Evolutionary conservation across 2,113 vertebrate genomes (phyloP), one percentile per base, ranked within the genome.

Genomic region (Steatornis caripensis): DNA sequence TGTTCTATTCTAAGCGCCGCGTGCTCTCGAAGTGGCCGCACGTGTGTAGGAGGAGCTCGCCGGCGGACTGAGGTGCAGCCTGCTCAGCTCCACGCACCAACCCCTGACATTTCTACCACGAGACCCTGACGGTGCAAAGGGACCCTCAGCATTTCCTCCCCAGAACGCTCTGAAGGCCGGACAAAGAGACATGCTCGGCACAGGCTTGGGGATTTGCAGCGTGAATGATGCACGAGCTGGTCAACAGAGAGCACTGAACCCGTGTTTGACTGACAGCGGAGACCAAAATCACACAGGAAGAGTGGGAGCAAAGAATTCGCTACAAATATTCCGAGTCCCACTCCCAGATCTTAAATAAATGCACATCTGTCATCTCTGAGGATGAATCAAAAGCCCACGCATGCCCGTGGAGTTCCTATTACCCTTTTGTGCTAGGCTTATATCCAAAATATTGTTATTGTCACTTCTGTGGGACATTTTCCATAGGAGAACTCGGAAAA

Each of bases 391-490:
- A 84, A 90, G 85, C 95, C 95, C 76, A 97, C 96, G 1, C 90
- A 65, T 90, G 92, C 79, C 90, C 37, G 0, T 77, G 71, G 96
- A 95, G 94, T 84, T 93, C 95, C 94, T 95, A 80, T 90, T 92
- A 92, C 91, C 95, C 94, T 94, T 94, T 45, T 92, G 95, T 95
- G 95, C 95, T 88, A 84, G 96, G 96, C 96, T 97, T 60, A 70
- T 93, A 86, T 90, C 96, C 96, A 97, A 97, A 94, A 93, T 54
- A 93, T 77, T 96, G 94, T 95, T 96, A 83, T 93, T 96, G 94
- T 77, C 75, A 8, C 58, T 90, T 90, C 6, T 34, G 71, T 12
- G 90, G 90, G 92, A 93, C 71, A 48, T 70, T 69, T 88, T 80
- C 90, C 95, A 68, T 92, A 77, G 79, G 80, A 88, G 84, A 90